phyloP scores from a whole-genome alignment of 2,797 vertebrate species.

The Glyptemys insculpta region DNA sequence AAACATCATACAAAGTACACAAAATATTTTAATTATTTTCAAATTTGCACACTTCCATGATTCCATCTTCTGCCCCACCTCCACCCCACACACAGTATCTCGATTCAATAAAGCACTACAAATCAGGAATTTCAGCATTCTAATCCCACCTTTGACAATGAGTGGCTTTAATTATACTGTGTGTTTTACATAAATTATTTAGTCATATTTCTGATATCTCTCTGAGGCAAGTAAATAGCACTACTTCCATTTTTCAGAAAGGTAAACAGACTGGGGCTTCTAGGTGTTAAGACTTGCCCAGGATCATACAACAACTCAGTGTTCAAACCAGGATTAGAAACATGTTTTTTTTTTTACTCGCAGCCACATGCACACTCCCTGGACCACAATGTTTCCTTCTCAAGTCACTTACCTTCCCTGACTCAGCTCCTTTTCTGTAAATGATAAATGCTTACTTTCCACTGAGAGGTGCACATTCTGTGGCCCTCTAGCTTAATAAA shows the following conservation, averaged over 20 bases:
- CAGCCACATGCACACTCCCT: not conserved
- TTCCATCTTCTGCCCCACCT: rapidly evolving
- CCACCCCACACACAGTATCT: not conserved
- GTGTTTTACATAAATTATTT: not conserved
- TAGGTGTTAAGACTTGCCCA: not conserved
- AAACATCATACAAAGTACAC: not conserved
- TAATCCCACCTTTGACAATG: not conserved
- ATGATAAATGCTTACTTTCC: not conserved
- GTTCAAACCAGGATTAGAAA: not conserved
- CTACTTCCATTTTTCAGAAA: not conserved
- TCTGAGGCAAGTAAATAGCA: not conserved
- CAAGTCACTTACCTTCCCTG: not conserved
- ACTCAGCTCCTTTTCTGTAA: not conserved
- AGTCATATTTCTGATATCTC: not conserved
- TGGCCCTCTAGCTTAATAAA: not conserved
- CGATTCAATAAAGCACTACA: not conserved
- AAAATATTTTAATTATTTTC: not conserved
- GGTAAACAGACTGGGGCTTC: not conserved
- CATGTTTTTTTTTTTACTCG: not conserved
- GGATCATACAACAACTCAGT: not conserved
- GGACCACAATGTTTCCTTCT: not conserved
- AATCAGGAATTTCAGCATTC: not conserved
- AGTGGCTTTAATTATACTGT: not conserved
- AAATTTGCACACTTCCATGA: not conserved
- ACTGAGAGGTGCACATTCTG: not conserved